phyloP scores from a whole-genome alignment of 2,888 invertebrate species.

The Sarcophaga variegata region DNA sequence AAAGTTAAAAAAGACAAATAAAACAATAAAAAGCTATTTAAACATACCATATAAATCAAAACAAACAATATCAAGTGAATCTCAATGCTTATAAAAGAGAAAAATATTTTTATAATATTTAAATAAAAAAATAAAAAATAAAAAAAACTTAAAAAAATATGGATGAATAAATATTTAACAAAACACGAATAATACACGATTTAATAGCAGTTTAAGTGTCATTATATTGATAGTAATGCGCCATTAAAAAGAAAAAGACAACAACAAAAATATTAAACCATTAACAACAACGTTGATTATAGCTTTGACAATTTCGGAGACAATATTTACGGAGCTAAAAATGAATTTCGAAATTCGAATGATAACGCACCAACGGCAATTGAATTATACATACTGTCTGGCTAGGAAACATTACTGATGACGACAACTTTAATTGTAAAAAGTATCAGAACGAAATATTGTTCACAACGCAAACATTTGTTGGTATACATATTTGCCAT shows the following conservation, averaged over 20 bases:
- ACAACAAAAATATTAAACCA: neutral
- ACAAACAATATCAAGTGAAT: neutral
- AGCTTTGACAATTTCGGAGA: neutral
- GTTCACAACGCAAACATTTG: neutral
- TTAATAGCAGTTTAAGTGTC: slow-evolving; percentile 79
- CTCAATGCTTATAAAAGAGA: neutral
- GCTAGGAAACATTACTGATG: neutral
- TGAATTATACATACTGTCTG: neutral
- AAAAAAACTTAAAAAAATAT: slow-evolving; percentile 1
- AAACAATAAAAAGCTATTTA: slow-evolving; percentile 11
- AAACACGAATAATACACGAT: slow-evolving; percentile 63
- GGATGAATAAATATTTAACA: slow-evolving; percentile 1
- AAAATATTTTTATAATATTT: neutral
- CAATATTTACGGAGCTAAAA: slow-evolving; percentile 9
- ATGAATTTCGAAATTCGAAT: slow-evolving; percentile 68
- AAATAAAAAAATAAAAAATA: neutral
- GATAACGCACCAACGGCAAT: slow-evolving; percentile 2
- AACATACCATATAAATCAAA: slow-evolving; percentile 30
- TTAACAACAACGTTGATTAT: slow-evolving; percentile 1
- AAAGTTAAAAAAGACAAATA: neutral
- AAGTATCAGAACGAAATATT: neutral
- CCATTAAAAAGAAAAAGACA: slow-evolving; percentile 60
- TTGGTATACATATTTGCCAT: no score
- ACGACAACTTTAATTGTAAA: neutral
- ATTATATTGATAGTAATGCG: slow-evolving; percentile 80